phyloP scores from a whole-genome alignment of 2,797 vertebrate species.

The Cygnus olor region DNA sequence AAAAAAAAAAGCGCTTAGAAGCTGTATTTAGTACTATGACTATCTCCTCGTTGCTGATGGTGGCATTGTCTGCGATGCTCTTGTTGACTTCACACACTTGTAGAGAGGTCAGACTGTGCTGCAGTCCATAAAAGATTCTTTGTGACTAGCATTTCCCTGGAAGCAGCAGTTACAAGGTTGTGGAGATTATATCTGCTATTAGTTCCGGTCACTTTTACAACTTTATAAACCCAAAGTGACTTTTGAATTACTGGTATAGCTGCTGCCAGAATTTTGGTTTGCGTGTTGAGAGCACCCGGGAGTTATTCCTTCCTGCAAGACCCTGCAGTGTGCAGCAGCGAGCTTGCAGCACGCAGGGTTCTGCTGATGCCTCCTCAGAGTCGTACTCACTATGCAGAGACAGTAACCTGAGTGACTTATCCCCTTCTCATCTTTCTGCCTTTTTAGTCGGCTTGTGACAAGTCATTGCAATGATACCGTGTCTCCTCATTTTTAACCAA shows the following conservation, averaged over 20 bases:
- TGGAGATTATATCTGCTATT: background rate
- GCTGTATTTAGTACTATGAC: background rate
- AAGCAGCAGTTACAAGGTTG: background rate
- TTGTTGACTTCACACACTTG: background rate
- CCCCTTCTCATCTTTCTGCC: background rate
- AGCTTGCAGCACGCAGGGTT: background rate
- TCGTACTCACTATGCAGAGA: background rate
- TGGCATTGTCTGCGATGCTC: background rate
- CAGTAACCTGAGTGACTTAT: background rate
- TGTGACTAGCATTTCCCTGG: background rate
- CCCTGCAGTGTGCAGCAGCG: background rate
- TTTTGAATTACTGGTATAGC: background rate
- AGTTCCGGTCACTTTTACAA: background rate
- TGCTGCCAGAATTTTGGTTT: background rate
- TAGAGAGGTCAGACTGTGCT: background rate
- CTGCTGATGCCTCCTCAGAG: background rate
- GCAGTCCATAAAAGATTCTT: background rate
- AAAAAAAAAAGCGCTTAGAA: background rate
- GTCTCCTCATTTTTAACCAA: background rate
- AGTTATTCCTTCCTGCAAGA: background rate
- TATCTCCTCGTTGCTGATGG: background rate
- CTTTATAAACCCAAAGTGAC: background rate
- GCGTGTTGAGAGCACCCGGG: background rate
- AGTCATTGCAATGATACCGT: background rate
- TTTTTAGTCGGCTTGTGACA: background rate